Evolutionary conservation across 1,140 invertebrate genomes (phyloP).

Genomic region (Macrobrachium nipponense): DNA sequence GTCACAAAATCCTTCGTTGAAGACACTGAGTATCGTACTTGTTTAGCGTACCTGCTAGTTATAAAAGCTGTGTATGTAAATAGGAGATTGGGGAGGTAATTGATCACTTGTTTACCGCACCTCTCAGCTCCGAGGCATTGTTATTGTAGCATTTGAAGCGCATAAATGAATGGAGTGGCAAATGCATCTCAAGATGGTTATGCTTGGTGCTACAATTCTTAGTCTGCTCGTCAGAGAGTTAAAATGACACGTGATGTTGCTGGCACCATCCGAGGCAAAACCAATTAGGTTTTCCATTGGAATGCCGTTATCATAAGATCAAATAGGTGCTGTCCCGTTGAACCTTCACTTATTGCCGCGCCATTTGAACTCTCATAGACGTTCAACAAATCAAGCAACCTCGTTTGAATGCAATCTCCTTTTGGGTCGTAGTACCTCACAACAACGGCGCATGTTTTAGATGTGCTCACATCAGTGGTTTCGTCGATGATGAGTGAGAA

Average conservation of each 20-base stretch:
- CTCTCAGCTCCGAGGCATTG: not conserved
- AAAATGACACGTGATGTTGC: not conserved
- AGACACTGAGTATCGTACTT: too few relatives aligned
- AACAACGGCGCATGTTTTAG: not conserved
- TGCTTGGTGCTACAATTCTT: not conserved
- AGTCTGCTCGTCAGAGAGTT: not conserved
- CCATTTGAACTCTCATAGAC: not conserved
- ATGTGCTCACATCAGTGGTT: not conserved
- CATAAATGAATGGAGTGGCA: not conserved
- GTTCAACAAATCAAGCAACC: not conserved
- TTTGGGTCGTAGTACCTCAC: not conserved
- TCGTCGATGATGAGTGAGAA: not conserved
- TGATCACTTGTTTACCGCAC: too few relatives aligned
- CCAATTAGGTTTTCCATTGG: not conserved
- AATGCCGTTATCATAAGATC: not conserved
- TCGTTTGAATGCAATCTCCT: not conserved
- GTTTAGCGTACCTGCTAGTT: too few relatives aligned
- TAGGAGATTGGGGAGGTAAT: too few relatives aligned
- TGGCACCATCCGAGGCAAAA: slow-evolving; percentile 1
- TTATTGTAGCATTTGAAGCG: not conserved
- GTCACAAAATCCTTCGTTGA: too few relatives aligned
- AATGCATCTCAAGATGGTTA: not conserved
- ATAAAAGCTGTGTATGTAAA: too few relatives aligned
- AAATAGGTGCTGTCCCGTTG: not conserved
- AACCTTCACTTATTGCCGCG: not conserved